A percentile compares a stretch with the other conserved stretches of the same genome.
Evolutionary conservation across 1,140 invertebrate genomes (phyloP).

Genomic region (Leptinotarsa defecta): DNA sequence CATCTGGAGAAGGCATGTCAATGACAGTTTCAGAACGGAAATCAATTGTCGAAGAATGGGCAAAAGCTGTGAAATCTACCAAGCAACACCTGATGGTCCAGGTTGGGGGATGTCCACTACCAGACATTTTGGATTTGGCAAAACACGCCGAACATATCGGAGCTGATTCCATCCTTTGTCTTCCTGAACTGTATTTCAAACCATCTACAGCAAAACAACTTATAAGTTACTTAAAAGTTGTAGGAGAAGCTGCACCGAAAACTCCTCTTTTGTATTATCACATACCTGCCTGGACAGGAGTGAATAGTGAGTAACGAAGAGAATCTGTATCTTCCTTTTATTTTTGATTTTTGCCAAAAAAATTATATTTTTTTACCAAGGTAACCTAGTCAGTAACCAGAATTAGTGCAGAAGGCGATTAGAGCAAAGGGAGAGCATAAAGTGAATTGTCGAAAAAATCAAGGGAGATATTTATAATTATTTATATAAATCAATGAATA

Average conservation of each 20-base stretch:
- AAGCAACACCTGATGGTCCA: slow-evolving; percentile 76
- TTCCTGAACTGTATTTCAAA: slow-evolving; percentile 80
- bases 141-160: slow-evolving; percentile 70
- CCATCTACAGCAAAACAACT: slow-evolving; percentile 68
- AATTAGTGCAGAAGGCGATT: too few relatives aligned
- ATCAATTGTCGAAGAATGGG: slow-evolving; percentile 70
- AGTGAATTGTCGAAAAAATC: too few relatives aligned
- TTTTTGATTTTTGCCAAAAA: too few relatives aligned
- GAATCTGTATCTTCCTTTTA: too few relatives aligned
- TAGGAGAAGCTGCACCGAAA: slow-evolving; percentile 74
- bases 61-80: slow-evolving; percentile 60
- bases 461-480: too few relatives aligned
- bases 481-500: too few relatives aligned
- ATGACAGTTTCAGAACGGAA: slow-evolving; percentile 74
- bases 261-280: slow-evolving; percentile 86
- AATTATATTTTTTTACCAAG: too few relatives aligned
- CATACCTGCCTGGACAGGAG: slow-evolving; percentile 71
- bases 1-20: slow-evolving; percentile 77
- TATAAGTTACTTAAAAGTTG: slow-evolving; percentile 69
- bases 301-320: slow-evolving; percentile 65
- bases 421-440: too few relatives aligned
- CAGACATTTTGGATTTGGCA: slow-evolving; percentile 74
- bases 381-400: too few relatives aligned
- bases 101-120: slow-evolving; percentile 73
- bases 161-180: slow-evolving; percentile 70